These are phyloP conservation scores for Hesperophylax magnus DNA, from an alignment of 1,140 invertebrate species.

Conservation along the genomic window DNA sequence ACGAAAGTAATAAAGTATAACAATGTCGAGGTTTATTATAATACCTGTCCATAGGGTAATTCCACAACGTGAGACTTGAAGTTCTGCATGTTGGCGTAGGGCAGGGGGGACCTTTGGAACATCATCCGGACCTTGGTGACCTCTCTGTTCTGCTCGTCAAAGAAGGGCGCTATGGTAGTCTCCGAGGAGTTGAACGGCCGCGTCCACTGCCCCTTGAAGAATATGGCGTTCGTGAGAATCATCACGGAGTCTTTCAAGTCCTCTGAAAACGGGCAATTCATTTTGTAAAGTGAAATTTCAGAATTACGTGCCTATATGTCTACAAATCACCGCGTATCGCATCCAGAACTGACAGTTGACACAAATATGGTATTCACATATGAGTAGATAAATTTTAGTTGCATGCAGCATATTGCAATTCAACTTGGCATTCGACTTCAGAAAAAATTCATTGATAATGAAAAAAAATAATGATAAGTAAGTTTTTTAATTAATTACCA, in stretches of 20 bases:
- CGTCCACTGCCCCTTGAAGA: slow-evolving; percentile 88
- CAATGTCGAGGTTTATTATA: neutral
- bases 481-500: too few species aligned
- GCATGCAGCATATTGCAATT: too few species aligned
- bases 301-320: too few species aligned
- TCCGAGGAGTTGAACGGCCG: slow-evolving; percentile 76
- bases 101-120: slow-evolving; percentile 70
- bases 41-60: slow-evolving; percentile 79
- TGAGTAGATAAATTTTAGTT: too few species aligned
- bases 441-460: too few species aligned
- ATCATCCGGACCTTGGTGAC: slow-evolving; percentile 76
- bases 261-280: slow-evolving; percentile 56
- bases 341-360: too few species aligned
- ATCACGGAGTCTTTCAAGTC: slow-evolving; percentile 73
- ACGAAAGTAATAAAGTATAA: neutral
- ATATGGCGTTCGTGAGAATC: slow-evolving; percentile 83
- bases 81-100: slow-evolving; percentile 69
- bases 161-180: slow-evolving; percentile 72
- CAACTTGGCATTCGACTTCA: too few species aligned
- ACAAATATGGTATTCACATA: too few species aligned
- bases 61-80: slow-evolving; percentile 78
- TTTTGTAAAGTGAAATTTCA: neutral
- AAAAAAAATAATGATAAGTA: too few species aligned
- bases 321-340: too few species aligned
- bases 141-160: slow-evolving; percentile 66